Percentiles rank a stretch among this genome's conserved stretches.
Conservation (phyloP, 2,797 vertebrate species). For the Sebastes hopkinsi region DNA sequence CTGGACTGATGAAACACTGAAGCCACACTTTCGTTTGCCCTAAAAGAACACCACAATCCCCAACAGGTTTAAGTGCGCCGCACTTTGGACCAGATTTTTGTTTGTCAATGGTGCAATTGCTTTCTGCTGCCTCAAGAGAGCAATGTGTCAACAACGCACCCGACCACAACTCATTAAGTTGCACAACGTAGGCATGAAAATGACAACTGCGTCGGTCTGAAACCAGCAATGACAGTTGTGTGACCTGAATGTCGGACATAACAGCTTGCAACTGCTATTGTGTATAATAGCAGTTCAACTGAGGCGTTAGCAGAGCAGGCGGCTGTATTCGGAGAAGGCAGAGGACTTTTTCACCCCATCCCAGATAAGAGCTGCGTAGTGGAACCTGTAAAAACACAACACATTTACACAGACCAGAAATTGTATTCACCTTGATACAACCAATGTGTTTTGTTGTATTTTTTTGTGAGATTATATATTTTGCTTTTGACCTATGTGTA, state of each 20-base stretch:
- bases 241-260: neutral
- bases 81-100: too few species aligned
- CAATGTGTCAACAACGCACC: too few species aligned
- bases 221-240: neutral
- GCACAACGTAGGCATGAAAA: too few species aligned
- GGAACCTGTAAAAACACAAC: constrained; percentile 84
- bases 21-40: too few species aligned
- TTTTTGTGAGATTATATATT: neutral
- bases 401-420: neutral
- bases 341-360: constrained; percentile 94
- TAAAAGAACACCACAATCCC: too few species aligned
- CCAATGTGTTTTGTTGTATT: neutral
- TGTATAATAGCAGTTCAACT: neutral
- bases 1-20: too few species aligned
- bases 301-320: constrained; percentile 83
- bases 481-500: neutral
- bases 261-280: neutral
- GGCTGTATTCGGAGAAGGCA: constrained; percentile 91
- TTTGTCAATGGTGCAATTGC: too few species aligned
- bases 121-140: too few species aligned
- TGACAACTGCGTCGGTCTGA: too few species aligned
- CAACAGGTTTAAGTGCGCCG: too few species aligned
- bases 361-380: constrained; percentile 93
- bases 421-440: neutral
- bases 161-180: too few species aligned